Evolutionary conservation across 2,888 invertebrate genomes (phyloP), one percentile per base, ranked within the genome.

Genomic region (Toxonevra muliebris): DNA sequence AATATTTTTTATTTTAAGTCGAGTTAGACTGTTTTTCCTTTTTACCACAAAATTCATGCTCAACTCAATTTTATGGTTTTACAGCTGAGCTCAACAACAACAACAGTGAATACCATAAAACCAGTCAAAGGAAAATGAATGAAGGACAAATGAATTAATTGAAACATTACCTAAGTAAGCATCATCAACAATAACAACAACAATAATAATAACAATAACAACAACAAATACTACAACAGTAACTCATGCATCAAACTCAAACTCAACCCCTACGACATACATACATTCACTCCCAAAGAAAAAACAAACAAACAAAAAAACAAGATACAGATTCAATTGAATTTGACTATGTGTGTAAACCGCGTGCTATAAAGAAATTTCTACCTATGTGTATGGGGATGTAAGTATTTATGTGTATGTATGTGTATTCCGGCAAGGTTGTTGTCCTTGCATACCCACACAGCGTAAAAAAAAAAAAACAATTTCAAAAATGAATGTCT

Each of bases 91-190:
- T 30, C 30, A 30, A 7, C 30, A 30, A 7, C 30, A n/a, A n/a
- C n/a, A n/a, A n/a, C n/a, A n/a, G n/a, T n/a, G n/a, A n/a, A n/a
- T n/a, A n/a, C n/a, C n/a, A n/a, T n/a, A n/a, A n/a, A n/a, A n/a
- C n/a, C n/a, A n/a, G n/a, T 7, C 30, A 30, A 30, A 30, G 30
- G 12, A 20, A 30, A 65, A 65, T 65, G 53, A 65, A 59, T 30
- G 50, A 53, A 55, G 54, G 61, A 66, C 57, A 61, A 66, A 66
- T 66, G 50, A 66, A 68, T 68, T 70, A 70, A 70, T 70, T 70
- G 70, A 70, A 70, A 70, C 67, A 67, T 63, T 63, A 53, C 53
- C 58, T 53, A 59, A 59, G 63, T 43, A 45, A 60, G 50, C 50
- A 61, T 30, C 42, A 41, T 30, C 48, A n/a, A 45, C 65, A 68